Evolutionary conservation across 2,113 vertebrate species (phyloP).

Genomic region (Plestiodon gilberti): DNA sequence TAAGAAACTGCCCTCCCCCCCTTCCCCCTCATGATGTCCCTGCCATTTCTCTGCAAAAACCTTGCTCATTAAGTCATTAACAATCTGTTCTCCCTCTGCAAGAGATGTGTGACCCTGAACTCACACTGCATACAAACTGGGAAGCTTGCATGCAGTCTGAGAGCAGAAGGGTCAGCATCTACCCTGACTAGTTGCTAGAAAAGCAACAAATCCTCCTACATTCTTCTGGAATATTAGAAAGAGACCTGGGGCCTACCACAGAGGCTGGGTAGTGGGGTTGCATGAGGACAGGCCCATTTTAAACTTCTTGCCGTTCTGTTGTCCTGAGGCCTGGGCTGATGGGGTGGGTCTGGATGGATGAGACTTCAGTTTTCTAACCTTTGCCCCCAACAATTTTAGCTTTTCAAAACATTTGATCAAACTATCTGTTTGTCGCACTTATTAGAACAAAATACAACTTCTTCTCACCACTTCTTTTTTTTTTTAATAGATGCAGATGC

Average conservation of each 20-base stretch:
- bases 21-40: no score
- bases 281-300: not conserved
- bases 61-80: no score
- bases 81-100: no score
- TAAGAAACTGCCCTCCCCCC: no score
- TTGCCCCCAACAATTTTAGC: not conserved
- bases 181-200: no score
- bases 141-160: not conserved
- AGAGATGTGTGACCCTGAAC: not conserved
- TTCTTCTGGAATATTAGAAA: no score
- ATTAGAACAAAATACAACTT: not conserved
- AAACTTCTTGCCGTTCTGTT: no score
- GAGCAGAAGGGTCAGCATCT: not conserved
- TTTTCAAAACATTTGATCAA: not conserved
- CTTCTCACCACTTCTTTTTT: constrained; percentile 10
- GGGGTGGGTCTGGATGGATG: not conserved
- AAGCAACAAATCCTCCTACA: no score
- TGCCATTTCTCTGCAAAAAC: no score
- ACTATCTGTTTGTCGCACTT: not conserved
- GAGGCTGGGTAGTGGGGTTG: no score
- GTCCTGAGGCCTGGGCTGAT: not conserved
- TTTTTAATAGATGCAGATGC: constrained; percentile 57
- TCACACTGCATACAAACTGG: not conserved
- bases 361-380: not conserved
- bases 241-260: no score